Evolutionary conservation across 64 coral and sea anemone species (phyloP).

Genomic region (Catalaphyllia jardinei): DNA sequence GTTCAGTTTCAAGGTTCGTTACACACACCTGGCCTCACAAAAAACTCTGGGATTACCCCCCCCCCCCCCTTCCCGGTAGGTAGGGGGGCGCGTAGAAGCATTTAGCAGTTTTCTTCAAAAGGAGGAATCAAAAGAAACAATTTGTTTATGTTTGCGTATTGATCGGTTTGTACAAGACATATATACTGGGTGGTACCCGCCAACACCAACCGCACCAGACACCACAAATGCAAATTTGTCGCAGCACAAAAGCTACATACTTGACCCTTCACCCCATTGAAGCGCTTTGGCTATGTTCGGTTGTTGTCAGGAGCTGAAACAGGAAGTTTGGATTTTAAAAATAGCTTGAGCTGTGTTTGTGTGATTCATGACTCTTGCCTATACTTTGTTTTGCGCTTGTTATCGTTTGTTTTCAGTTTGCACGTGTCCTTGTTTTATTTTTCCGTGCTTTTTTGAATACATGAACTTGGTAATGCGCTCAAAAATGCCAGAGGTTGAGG

Average conservation of each 20-base stretch:
- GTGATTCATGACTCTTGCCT: neutral
- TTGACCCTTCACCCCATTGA: neutral
- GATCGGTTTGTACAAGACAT: no score
- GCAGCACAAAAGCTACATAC: no score
- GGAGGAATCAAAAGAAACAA: no score
- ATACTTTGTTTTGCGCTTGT: neutral
- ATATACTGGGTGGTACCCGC: no score
- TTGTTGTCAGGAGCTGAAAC: neutral
- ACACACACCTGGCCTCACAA: no score
- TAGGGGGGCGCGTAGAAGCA: no score
- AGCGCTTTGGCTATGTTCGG: neutral
- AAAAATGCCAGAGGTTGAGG: neutral
- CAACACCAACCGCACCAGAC: neutral
- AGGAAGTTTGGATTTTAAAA: conserved; percentile 19
- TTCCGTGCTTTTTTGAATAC: neutral
- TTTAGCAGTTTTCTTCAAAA: no score
- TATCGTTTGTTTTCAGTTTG: no score
- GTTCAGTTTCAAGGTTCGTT: no score
- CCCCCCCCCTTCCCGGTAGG: no score
- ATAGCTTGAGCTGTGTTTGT: neutral
- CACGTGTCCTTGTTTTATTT: neutral
- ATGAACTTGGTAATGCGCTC: neutral
- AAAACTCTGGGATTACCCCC: no score
- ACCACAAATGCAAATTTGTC: neutral
- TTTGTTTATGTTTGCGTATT: no score